Conservation (phyloP, 2,113 vertebrate genomes). For the Bos indicus region DNA sequence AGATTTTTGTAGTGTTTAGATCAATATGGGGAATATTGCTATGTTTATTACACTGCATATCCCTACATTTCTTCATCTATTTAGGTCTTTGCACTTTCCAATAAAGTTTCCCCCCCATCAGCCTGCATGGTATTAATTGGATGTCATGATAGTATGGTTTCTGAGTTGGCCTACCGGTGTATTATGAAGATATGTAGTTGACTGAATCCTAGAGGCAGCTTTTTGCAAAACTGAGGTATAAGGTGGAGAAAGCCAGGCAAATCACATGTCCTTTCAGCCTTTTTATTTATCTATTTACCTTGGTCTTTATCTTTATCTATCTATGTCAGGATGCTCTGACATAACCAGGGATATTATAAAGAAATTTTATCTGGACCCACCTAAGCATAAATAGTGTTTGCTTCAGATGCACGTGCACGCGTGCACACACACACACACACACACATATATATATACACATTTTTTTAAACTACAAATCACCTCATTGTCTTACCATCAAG, state of each 20-base stretch:
- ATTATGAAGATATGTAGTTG: not conserved
- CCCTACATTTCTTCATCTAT: not conserved
- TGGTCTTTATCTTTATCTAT: not conserved
- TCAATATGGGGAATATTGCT: not conserved
- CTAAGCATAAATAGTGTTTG: not conserved
- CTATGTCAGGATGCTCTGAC: not conserved
- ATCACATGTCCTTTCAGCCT: not conserved
- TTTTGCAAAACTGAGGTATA: not conserved
- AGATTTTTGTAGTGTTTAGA: not conserved
- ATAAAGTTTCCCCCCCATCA: not conserved
- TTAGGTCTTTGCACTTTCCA: not conserved
- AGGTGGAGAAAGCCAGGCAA: not conserved
- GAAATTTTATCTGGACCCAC: not conserved
- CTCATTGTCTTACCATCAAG: not conserved
- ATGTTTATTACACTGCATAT: not conserved
- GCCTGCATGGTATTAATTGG: constrained; percentile 22
- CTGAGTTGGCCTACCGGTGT: not conserved
- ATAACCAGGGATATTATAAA: not conserved
- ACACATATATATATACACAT: not conserved
- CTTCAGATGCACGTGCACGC: rapidly evolving
- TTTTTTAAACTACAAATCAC: not conserved
- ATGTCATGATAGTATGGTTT: not conserved
- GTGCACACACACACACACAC: rapidly evolving
- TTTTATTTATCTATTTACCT: not conserved
- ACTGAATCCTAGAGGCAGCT: not conserved